Evolutionary conservation across 2,113 vertebrate species (phyloP).

Genomic region (Sceloporus undulatus): DNA sequence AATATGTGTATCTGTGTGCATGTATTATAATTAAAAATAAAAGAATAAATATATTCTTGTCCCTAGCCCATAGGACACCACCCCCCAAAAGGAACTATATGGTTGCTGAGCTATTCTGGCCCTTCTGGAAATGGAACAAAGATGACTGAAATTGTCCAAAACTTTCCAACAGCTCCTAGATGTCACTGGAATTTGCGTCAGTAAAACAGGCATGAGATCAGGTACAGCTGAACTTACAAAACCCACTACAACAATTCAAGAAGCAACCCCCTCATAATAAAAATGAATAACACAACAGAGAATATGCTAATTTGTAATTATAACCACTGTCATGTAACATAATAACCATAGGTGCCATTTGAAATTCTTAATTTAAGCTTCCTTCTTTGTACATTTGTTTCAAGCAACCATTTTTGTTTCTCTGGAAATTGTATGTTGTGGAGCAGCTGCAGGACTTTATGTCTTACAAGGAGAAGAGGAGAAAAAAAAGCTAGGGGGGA

Average conservation of each 20-base stretch:
- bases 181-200: not conserved
- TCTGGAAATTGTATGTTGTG: not conserved
- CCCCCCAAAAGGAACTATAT: not conserved
- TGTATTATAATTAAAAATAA: not conserved
- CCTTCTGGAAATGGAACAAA: not conserved
- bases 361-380: conserved; percentile 21
- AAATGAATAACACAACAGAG: not conserved
- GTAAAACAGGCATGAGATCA: not conserved
- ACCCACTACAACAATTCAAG: not conserved
- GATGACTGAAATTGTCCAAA: no score
- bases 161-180: not conserved
- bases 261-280: not conserved
- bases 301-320: not conserved
- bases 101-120: not conserved
- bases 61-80: not conserved
- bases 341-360: not conserved
- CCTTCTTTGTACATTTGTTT: not conserved
- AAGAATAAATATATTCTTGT: not conserved
- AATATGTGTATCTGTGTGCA: not conserved
- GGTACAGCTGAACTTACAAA: not conserved
- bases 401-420: conserved; percentile 33
- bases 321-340: not conserved
- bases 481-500: not conserved
- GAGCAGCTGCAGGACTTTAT: conserved; percentile 42
- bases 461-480: not conserved